A percentile compares a stretch with the other conserved stretches of the same genome.
These are phyloP conservation scores for Meloidogyne hapla DNA, from an alignment of 1,140 invertebrate genomes.

Conservation along the genomic window DNA sequence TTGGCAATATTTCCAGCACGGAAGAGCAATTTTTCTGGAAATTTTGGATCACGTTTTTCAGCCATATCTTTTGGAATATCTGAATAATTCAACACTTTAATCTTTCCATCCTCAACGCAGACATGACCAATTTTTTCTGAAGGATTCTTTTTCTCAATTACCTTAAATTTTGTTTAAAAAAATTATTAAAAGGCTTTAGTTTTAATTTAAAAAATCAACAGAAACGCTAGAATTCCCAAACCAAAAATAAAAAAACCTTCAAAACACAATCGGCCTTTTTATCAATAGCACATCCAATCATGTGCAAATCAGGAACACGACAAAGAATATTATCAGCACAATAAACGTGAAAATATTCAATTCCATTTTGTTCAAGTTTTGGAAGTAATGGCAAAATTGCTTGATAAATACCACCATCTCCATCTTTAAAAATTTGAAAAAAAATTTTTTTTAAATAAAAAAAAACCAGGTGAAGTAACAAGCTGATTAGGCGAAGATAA, in stretches of 20 bases:
- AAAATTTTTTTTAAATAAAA: not conserved
- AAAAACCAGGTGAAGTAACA: slow-evolving; percentile 76
- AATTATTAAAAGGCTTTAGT: no score
- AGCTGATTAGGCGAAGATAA: slow-evolving; percentile 65
- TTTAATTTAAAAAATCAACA: no score
- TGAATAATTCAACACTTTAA: slow-evolving; percentile 86
- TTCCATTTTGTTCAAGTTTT: no score
- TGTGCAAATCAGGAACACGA: slow-evolving; percentile 94
- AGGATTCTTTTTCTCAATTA: slow-evolving; percentile 85
- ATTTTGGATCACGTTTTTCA: slow-evolving; percentile 74
- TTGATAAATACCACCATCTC: no score
- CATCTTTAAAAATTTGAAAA: slow-evolving; percentile 70
- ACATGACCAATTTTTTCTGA: slow-evolving; percentile 92
- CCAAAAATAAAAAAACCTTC: no score
- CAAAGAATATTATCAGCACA: slow-evolving; percentile 98
- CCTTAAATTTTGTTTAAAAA: slow-evolving; percentile 67
- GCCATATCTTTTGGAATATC: slow-evolving; percentile 86
- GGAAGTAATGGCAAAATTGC: no score
- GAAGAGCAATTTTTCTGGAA: slow-evolving; percentile 77
- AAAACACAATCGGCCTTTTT: slow-evolving; percentile 90
- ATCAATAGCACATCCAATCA: slow-evolving; percentile 87
- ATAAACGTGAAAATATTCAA: no score
- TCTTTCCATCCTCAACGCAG: slow-evolving; percentile 19
- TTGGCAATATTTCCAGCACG: slow-evolving; percentile 96
- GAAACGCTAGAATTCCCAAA: no score